A percentile compares a stretch with the other conserved stretches of the same genome.
Conservation (phyloP, 2,113 vertebrate genomes). For the Echinops telfairi region DNA sequence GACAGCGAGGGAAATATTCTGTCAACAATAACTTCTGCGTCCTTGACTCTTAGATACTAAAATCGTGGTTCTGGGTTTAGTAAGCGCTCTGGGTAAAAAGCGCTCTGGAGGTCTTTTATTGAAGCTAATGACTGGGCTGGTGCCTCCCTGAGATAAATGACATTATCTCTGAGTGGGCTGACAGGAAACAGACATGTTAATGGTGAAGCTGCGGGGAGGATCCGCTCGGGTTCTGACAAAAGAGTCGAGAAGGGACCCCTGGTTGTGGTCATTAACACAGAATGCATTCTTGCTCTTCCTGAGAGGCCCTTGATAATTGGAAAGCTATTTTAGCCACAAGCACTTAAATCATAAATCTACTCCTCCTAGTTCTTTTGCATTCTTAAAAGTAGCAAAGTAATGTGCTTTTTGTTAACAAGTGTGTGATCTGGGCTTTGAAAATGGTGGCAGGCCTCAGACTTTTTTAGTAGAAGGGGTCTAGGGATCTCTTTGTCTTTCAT, state of each 20-base stretch:
- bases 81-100: slow-evolving; percentile 86
- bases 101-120: slow-evolving; percentile 91
- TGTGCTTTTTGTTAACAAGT: slow-evolving; percentile 67
- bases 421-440: slow-evolving; percentile 6
- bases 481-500: slow-evolving; percentile 31
- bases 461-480: background rate
- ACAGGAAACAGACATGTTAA: slow-evolving; percentile 94
- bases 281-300: slow-evolving; percentile 87
- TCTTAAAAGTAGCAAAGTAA: slow-evolving; percentile 68
- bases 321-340: slow-evolving; percentile 85
- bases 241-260: slow-evolving; percentile 87
- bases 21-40: slow-evolving; percentile 78
- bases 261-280: slow-evolving; percentile 88
- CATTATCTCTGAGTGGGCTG: slow-evolving; percentile 93
- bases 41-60: slow-evolving; percentile 79
- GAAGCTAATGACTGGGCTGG: slow-evolving; percentile 92
- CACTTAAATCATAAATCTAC: slow-evolving; percentile 84
- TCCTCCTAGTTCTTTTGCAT: slow-evolving; percentile 59
- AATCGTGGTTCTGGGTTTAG: slow-evolving; percentile 81
- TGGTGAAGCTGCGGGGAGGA: slow-evolving; percentile 90
- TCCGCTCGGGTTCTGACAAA: slow-evolving; percentile 88
- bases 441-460: background rate
- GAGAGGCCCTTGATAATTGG: slow-evolving; percentile 85
- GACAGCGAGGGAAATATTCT: slow-evolving; percentile 60
- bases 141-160: slow-evolving; percentile 92